Conservation (phyloP, 1,140 invertebrate species). For the Chelonus insularis region DNA sequence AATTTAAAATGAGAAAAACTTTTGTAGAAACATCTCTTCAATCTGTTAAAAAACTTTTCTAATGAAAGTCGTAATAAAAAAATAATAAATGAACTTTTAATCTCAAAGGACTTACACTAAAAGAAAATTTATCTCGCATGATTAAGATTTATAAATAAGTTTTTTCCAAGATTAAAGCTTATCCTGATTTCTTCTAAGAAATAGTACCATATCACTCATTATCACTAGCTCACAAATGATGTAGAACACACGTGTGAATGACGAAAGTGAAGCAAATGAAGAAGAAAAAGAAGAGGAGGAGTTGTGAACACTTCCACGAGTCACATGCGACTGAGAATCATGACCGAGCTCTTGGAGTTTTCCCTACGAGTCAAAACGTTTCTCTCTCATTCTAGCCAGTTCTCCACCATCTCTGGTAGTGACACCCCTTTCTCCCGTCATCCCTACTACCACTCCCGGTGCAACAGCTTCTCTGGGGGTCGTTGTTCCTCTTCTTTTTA, state of each 20-base stretch:
- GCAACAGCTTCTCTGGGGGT: constrained; percentile 1
- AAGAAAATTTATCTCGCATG: constrained; percentile 47
- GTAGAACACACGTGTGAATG: not conserved
- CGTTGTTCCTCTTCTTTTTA: not conserved
- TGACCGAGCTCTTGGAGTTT: constrained; percentile 2
- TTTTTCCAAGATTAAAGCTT: not conserved
- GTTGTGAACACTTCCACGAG: constrained; percentile 35
- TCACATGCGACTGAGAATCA: constrained; percentile 45
- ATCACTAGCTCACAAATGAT: not conserved
- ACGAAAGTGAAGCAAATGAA: not conserved
- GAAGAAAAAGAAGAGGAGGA: not conserved
- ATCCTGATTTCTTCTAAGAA: not conserved
- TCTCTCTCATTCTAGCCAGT: not conserved
- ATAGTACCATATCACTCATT: not conserved
- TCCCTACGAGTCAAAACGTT: constrained; percentile 31
- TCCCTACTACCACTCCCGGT: not conserved
- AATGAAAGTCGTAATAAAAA: not conserved
- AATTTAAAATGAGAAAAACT: too few species aligned
- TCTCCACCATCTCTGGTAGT: constrained; percentile 1
- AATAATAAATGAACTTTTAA: not conserved
- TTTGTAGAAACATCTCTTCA: too few species aligned
- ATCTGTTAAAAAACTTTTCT: too few species aligned
- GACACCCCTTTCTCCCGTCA: not conserved
- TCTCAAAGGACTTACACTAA: constrained; percentile 38
- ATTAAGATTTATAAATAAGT: constrained; percentile 10